Base-by-base conservation (phyloP, 2,888 invertebrate species). In the Eustalomyia histrio region DNA sequence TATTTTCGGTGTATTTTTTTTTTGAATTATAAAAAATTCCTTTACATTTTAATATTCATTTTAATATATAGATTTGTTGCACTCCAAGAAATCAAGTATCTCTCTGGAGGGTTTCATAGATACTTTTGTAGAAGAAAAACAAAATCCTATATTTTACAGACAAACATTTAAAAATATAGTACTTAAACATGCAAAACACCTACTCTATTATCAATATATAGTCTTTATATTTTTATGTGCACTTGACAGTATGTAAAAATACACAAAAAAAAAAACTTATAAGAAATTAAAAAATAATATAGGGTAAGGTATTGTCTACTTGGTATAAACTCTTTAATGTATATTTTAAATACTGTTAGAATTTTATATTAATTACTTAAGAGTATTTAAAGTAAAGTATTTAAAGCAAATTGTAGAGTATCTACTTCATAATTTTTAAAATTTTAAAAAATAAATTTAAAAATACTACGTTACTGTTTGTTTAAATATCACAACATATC, bases 1-100 rank as follows among this genome's bases (percentile, higher is more conserved):
- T 16, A 16, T 57, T 57, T 24, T 57, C 14, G 12, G 53, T 24
- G n/a, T 14, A 12, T 29, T n/a, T 8, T 57, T 8, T n/a, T 16
- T 7, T 57, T 57, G 29, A 67, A 76, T 76, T 73, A 80, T 80
- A 76, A 80, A 73, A 76, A 73, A 80, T 76, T 80, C 80, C 80
- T 58, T n/a, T 76, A 76, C 80, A 80, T 80, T 76, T 72, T 64
- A 76, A 72, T 72, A 67, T 72, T 72, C 60, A 61, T 72, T 67
- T 67, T 67, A 39, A 33, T 65, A 35, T 60, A 33, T 14, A 57
- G 43, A 47, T 39, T 12, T 39, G 3, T 1, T 29, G 29, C 7
- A 39, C 12, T 39, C n/a, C 43, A 47, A n/a, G n/a, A 61, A 60
- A 60, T 60, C 53, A 61, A 72, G 69, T 52, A 16, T 52, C 43